Evolutionary conservation across 2,888 invertebrate genomes (phyloP).

Genomic region (Thecophora atra): DNA sequence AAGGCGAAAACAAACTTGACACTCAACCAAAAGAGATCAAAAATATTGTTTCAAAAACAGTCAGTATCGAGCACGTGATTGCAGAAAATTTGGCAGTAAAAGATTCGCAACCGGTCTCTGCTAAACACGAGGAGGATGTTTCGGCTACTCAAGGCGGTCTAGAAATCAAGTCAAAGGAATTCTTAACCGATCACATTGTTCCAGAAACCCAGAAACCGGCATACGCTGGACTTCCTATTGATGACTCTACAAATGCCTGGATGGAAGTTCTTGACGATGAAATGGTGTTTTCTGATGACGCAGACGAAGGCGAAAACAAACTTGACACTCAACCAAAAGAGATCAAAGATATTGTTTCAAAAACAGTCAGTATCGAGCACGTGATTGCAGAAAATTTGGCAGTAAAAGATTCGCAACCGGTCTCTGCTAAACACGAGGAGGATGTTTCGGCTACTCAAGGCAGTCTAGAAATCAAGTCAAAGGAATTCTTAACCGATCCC

Average conservation of each 20-base stretch:
- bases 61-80: background rate
- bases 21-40: background rate
- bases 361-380: background rate
- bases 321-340: background rate
- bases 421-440: too few relatives aligned
- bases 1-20: slow-evolving; percentile 29
- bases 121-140: too few relatives aligned
- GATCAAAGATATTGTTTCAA: background rate
- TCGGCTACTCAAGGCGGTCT: background rate
- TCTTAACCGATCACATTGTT: background rate
- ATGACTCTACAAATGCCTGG: slow-evolving; percentile 59
- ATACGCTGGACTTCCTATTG: slow-evolving; percentile 58
- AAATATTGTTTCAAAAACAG: background rate
- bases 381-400: background rate
- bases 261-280: slow-evolving; percentile 60
- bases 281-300: slow-evolving; percentile 57
- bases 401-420: too few relatives aligned
- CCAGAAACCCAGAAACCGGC: slow-evolving; percentile 45
- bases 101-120: too few relatives aligned
- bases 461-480: background rate
- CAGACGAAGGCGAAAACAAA: background rate
- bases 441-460: background rate
- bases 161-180: background rate
- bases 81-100: too few relatives aligned
- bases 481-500: background rate